Evolutionary conservation across 1,140 invertebrate genomes (phyloP).

Genomic region (Scaptomyza graminum): DNA sequence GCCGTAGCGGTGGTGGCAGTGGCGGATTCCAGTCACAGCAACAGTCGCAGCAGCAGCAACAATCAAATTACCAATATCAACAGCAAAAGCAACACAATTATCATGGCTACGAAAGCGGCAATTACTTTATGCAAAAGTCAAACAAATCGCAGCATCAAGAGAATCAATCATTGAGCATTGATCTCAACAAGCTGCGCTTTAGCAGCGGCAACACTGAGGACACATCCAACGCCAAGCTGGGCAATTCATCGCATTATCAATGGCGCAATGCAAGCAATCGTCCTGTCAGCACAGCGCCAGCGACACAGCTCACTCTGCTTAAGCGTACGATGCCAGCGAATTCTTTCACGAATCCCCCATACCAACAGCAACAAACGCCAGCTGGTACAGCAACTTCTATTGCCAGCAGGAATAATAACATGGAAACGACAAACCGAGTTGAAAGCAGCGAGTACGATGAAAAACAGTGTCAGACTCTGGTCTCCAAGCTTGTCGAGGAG

Average conservation of each 20-base stretch:
- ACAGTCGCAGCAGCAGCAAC: constrained; percentile 19
- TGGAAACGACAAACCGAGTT: background rate
- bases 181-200: constrained; percentile 74
- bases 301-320: constrained; percentile 45
- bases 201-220: constrained; percentile 62
- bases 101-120: constrained; percentile 50
- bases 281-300: constrained; percentile 44
- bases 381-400: background rate
- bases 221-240: constrained; percentile 59
- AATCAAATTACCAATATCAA: constrained; percentile 41
- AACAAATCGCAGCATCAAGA: constrained; percentile 70
- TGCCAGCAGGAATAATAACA: constrained; percentile 14
- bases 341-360: constrained; percentile 35
- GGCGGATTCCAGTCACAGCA: constrained; percentile 20
- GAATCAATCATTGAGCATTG: constrained; percentile 71
- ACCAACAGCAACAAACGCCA: constrained; percentile 41
- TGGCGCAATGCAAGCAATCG: constrained; percentile 69
- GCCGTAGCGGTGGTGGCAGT: constrained; percentile 32
- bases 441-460: constrained; percentile 23
- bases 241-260: constrained; percentile 62
- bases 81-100: constrained; percentile 53
- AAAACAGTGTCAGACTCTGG: constrained; percentile 57
- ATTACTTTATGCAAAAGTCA: constrained; percentile 71
- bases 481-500: constrained; percentile 66
- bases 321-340: constrained; percentile 37